Conservation (phyloP, 2,888 invertebrate genomes). For the Pomacea canaliculata region DNA sequence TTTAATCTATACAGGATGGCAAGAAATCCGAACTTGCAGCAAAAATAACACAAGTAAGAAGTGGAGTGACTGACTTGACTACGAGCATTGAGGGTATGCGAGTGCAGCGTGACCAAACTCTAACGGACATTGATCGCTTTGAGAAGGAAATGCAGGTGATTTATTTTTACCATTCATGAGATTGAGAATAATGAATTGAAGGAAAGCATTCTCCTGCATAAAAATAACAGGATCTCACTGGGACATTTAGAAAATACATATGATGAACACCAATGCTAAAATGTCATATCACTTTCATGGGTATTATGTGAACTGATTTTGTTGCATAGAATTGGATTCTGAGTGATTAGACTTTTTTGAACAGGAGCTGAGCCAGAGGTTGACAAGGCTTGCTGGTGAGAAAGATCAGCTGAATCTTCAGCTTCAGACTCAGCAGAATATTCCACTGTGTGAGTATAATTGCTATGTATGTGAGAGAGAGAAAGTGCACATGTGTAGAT, state of each 20-base stretch:
- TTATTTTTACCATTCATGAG: neutral
- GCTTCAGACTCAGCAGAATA: constrained; percentile 60
- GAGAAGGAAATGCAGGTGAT: constrained; percentile 60
- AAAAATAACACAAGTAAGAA: constrained; percentile 84
- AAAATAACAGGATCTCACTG: neutral
- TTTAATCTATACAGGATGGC: constrained; percentile 73
- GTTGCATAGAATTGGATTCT: too few relatives aligned
- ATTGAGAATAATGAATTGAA: neutral
- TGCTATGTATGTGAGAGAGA: too few relatives aligned
- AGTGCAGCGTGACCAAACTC: constrained; percentile 88
- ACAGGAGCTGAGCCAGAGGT: constrained; percentile 31
- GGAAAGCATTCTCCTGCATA: neutral
- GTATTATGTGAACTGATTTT: too few relatives aligned
- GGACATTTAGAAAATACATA: too few relatives aligned
- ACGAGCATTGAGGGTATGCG: constrained; percentile 96
- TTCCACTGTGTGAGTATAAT: constrained; percentile 63
- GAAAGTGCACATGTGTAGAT: too few relatives aligned
- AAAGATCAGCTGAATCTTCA: constrained; percentile 64
- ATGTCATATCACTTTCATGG: too few relatives aligned
- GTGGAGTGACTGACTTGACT: constrained; percentile 88
- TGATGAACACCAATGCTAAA: too few relatives aligned
- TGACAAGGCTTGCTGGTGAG: constrained; percentile 42
- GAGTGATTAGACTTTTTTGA: neutral
- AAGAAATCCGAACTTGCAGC: constrained; percentile 84
- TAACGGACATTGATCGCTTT: constrained; percentile 72